Evolutionary conservation across 2,113 vertebrate genomes (phyloP), one percentile per base, ranked within the genome.

Genomic region (Numida meleagris): DNA sequence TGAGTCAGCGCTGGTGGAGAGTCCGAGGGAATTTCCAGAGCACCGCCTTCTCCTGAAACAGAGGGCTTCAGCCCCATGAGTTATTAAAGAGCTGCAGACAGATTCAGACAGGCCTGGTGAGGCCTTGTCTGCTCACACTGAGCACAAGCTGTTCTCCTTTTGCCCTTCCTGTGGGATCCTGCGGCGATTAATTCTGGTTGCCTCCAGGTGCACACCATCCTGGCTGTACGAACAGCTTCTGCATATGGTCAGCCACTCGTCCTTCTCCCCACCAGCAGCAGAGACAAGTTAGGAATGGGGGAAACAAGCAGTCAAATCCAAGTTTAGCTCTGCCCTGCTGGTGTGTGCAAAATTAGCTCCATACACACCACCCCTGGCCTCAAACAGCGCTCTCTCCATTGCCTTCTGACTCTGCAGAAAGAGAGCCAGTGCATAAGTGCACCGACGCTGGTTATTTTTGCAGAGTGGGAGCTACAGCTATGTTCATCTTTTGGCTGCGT

Each of bases 1-100:
- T 96, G 94, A 95, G 88, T 91, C 85, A 96, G 93, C 89, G 57
- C 46, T 91, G 82, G 46, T 90, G 88, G 88, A 86, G 93, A 93
- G 65, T 86, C 73, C 1, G n/a, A 63, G 88, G 96, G 94, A 96
- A 91, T 94, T 94, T 95, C 94, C 95, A 95, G 93, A 87, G 83
- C 27, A 51, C 91, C 1, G 25, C 94, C 85, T 94, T 83, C 67
- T 67, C 10, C 2, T 58, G 59, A 83, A 83, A 66, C 40, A 20
- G 23, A 97, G 72, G 72, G 65, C 82, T 93, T 88, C 89, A 78
- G 78, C 89, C 76, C 82, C 36, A n/a, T 0, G 0, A 78, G 79
- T 88, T 77, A 75, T 94, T 86, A 83, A 94, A 88, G 73, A 81
- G 82, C 61, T 57, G 57, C 66, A 94, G 82, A 96, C 93, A 94